Base-by-base conservation (phyloP, 2,113 vertebrate genomes). In the Motacilla tschutschensis region DNA sequence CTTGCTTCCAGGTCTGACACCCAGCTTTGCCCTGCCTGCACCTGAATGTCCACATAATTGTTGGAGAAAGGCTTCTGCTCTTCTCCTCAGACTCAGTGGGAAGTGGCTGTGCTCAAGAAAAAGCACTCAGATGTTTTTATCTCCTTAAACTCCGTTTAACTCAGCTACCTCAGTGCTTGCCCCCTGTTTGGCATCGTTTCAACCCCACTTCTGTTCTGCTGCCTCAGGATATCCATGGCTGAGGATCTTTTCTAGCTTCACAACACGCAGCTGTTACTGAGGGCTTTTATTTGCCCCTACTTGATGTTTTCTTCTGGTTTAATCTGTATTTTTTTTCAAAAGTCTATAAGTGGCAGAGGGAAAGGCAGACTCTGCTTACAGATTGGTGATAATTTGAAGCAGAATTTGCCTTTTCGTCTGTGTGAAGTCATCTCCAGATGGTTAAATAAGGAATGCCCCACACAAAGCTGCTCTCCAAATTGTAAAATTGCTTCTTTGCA, bases 401-500 rank as follows among this genome's bases (percentile, higher is more conserved):
- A 0, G 28, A 66, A 20, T 48, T 12, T 3, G 1, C 14, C 26
- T 81, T 88, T 79, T 22, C 21, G 5, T 43, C 21, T n/a, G 3
- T 3, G 4, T 16, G n/a, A 80, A 41, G 22, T 80, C 24, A 43
- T 40, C 47, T 66, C 16, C 26, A 54, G 28, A 38, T 48, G n/a
- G 87, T 86, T 82, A 87, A 70, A 79, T 53, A 79, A 72, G 41
- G 54, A 62, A 24, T 62, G 69, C 25, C 4, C 31, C 21, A 10
- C 31, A n/a, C 87, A 82, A 57, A 85, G 25, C 35, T 36, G 5
- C 40, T 55, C 41, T 79, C 26, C 26, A 66, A 89, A 86, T 80
- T 76, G 11, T 71, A 84, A 89, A 95, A 93, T n/a, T 79, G 16
- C 13, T 31, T 80, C 59, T 70, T 87, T 79, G 25, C 36, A 85